These are phyloP conservation scores for Heteropelma amictum DNA, from an alignment of 2,888 invertebrate species.

Conservation along the genomic window DNA sequence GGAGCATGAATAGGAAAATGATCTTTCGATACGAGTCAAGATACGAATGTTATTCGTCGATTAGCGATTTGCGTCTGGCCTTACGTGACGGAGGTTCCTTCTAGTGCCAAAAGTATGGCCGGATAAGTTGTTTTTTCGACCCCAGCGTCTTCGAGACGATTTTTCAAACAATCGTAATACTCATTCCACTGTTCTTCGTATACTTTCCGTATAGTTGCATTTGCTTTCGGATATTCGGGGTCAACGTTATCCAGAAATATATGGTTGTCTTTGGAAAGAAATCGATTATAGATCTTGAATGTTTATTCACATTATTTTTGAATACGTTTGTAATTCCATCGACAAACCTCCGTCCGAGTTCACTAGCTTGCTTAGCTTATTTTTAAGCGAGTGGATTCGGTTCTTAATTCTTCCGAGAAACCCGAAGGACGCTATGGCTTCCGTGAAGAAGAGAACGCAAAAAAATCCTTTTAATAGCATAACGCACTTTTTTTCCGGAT, in stretches of 20 bases:
- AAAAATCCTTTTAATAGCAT: constrained; percentile 31
- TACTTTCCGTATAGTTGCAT: constrained; percentile 73
- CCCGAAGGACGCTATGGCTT: constrained; percentile 4
- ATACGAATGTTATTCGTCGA: too few species aligned
- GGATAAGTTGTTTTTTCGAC: constrained; percentile 73
- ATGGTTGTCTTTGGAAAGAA: constrained; percentile 49
- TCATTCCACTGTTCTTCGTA: constrained; percentile 79
- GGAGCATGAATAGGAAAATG: too few species aligned
- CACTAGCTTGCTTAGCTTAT: constrained; percentile 45
- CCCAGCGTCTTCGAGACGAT: constrained; percentile 73
- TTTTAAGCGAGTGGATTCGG: constrained; percentile 45
- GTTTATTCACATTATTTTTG: background rate
- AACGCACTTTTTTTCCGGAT: background rate
- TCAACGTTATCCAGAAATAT: constrained; percentile 65
- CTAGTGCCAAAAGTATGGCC: constrained; percentile 75
- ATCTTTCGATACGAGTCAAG: too few species aligned
- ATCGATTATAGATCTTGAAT: background rate
- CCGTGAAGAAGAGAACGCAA: background rate
- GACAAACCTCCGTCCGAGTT: constrained; percentile 37
- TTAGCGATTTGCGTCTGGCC: background rate
- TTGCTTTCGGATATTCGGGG: constrained; percentile 78
- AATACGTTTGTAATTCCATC: background rate
- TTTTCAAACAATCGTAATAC: constrained; percentile 80
- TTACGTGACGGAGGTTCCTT: constrained; percentile 78
- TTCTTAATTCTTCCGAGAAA: constrained; percentile 39